A percentile compares a stretch with the other conserved stretches of the same genome.
Conservation (phyloP, 2,113 vertebrate species). For the Barnardius zonarius region DNA sequence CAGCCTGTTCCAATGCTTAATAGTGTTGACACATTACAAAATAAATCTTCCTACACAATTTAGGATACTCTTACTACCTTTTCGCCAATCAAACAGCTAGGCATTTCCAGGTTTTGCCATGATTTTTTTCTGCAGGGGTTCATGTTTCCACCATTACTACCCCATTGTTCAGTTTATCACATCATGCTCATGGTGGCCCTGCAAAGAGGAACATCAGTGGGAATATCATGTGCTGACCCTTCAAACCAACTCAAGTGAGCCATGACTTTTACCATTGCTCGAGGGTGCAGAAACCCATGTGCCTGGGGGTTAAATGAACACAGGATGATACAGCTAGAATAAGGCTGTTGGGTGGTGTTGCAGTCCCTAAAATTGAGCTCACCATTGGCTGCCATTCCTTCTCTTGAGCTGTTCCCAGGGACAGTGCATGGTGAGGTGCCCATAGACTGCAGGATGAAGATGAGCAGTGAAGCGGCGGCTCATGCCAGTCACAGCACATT, state of each 20-base stretch:
- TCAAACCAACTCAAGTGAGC: not conserved
- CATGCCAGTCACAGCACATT: not conserved
- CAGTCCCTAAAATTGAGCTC: not conserved
- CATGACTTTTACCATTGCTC: accelerated
- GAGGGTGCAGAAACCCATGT: not conserved
- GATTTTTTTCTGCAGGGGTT: not conserved
- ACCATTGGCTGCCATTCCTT: accelerated
- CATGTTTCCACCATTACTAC: not conserved
- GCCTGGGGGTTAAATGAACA: not conserved
- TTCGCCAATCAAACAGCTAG: not conserved
- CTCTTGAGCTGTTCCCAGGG: accelerated
- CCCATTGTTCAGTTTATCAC: not conserved
- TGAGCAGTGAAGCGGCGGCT: not conserved
- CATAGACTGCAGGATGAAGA: accelerated
- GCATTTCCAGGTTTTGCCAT: not conserved
- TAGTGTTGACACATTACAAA: too few species aligned
- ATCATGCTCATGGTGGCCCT: not conserved
- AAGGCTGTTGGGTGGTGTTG: not conserved
- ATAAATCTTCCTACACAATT: not conserved
- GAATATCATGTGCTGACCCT: accelerated
- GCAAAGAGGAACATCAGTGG: not conserved
- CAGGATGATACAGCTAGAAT: not conserved
- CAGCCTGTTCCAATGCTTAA: not conserved
- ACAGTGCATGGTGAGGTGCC: accelerated
- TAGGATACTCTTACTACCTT: not conserved